phyloP scores from a whole-genome alignment of 1,140 invertebrate genomes.

The Pinna nobilis region DNA sequence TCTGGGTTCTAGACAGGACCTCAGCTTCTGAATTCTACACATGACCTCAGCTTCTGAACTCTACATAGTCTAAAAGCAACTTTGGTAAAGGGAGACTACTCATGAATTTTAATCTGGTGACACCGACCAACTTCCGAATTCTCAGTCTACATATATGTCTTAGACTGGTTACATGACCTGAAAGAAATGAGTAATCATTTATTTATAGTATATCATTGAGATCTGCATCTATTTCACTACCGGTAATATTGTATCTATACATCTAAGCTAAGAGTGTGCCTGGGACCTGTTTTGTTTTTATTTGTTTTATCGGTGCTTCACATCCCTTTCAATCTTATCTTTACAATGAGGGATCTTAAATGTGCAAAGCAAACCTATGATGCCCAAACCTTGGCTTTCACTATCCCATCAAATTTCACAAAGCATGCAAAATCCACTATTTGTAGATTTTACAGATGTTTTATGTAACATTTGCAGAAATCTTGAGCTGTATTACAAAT shows the following conservation, averaged over 20 bases:
- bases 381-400: too few species aligned
- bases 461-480: too few species aligned
- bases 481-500: too few species aligned
- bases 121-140: conserved; percentile 40
- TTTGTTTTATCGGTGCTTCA: not conserved
- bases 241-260: not conserved
- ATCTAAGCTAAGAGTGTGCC: not conserved
- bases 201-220: not conserved
- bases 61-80: conserved; percentile 36
- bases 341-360: not conserved
- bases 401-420: too few species aligned
- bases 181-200: conserved; percentile 12
- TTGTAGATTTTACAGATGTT: too few species aligned
- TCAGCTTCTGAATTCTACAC: too few species aligned
- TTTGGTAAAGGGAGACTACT: conserved; percentile 40
- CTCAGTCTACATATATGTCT: conserved; percentile 44
- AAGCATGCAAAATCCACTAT: too few species aligned
- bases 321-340: not conserved
- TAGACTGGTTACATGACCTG: conserved; percentile 44
- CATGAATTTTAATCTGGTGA: conserved; percentile 33
- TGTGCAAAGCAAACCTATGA: too few species aligned
- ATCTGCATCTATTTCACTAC: not conserved
- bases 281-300: not conserved
- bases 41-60: conserved; percentile 14
- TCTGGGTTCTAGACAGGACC: too few species aligned